Conservation (phyloP, 2,113 vertebrate genomes). For the Otocyon megalotis region DNA sequence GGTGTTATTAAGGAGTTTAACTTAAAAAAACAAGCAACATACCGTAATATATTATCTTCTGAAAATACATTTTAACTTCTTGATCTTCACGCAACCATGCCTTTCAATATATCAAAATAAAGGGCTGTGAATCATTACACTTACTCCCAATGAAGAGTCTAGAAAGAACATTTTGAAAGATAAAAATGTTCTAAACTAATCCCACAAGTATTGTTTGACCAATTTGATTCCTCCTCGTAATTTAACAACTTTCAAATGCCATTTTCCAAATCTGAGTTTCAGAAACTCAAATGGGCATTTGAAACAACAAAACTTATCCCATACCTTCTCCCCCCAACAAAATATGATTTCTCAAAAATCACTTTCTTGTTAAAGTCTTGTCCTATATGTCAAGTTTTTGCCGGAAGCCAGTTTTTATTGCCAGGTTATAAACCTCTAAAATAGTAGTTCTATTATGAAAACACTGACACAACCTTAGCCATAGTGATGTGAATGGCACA, state of each 20-base stretch:
- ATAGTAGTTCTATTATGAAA: slow-evolving; percentile 79
- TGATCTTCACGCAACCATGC: not conserved
- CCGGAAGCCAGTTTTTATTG: slow-evolving; percentile 78
- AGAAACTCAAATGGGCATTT: slow-evolving; percentile 52
- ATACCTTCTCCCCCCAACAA: not conserved
- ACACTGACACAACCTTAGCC: slow-evolving; percentile 66
- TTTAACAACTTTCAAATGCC: slow-evolving; percentile 45
- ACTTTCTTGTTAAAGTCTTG: slow-evolving; percentile 75
- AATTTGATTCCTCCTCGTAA: slow-evolving; percentile 6
- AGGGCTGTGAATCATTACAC: not conserved
- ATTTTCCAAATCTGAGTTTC: slow-evolving; percentile 54
- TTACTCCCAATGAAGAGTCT: not conserved
- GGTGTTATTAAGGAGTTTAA: not conserved
- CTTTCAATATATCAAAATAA: slow-evolving; percentile 48
- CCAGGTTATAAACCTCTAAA: slow-evolving; percentile 78
- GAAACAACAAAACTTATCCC: slow-evolving; percentile 62
- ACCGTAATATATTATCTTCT: not conserved
- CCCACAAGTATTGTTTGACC: slow-evolving; percentile 29
- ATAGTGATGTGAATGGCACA: slow-evolving; percentile 62
- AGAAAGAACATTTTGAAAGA: slow-evolving; percentile 36
- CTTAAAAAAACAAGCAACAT: not conserved
- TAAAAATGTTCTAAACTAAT: not conserved
- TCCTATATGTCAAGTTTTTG: slow-evolving; percentile 78
- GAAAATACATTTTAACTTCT: slow-evolving; percentile 44
- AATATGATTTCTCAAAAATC: slow-evolving; percentile 67